Base-by-base conservation (phyloP, 1,140 invertebrate species). In the Pseudomyrmex pallidus region DNA sequence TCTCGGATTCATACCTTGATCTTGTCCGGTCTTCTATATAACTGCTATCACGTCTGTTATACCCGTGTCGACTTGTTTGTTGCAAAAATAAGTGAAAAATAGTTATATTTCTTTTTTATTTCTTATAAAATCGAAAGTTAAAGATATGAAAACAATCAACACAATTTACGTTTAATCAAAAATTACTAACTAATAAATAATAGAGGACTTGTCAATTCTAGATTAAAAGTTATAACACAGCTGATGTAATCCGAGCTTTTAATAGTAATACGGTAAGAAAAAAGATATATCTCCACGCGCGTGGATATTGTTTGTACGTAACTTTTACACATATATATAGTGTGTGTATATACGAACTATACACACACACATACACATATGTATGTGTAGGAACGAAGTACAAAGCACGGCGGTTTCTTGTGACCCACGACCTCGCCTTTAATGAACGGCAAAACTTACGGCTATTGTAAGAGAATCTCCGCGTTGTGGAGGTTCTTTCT, bases 361-460 rank as follows among this genome's bases (percentile, higher is more conserved):
- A 35, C 35, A 35, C 35, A 35, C 35, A 35, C 35, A 35, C 5
- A 4, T 25, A 89, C 74, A 59, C 20, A 22, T 22, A 22, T 22
- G 20, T 25, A 25, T 86, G 73, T 86, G 68, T 82, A 85, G 74
- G 77, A 74, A 77, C 74, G 78, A 83, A 63, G 73, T 52, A 88
- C 89, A 85, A 89, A 90, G 82, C 35, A 35, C 83, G 85, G 83
- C 74, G 86, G 78, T 87, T 73, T 63, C 76, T 59, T 70, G 66
- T 82, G 89, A 91, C 91, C 90, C 89, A 77, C 85, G 91, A 93
- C 91, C 91, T 84, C 66, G 70, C 73, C 90, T 91, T 90, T 93
- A 93, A 93, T 93, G 92, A 93, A 89, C 90, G 89, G 86, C 90
- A 78, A 90, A 90, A 91, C 90, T 80, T 80, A 88, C 88, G 90